Base-by-base conservation (phyloP, 2,888 invertebrate species). In the Synergus umbraculus region DNA sequence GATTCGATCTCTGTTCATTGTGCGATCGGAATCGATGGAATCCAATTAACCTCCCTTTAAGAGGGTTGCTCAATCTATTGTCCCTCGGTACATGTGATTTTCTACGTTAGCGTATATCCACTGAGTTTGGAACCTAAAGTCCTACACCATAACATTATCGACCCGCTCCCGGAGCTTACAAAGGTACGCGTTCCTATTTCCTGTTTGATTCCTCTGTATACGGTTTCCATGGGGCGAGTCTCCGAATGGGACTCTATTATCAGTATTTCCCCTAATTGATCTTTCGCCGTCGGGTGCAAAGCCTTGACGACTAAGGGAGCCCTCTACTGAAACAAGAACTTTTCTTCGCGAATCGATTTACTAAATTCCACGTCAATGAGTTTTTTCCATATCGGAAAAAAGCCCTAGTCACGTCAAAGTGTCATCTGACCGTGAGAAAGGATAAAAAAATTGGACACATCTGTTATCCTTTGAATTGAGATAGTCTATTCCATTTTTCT, bases 241-340 rank as follows among this genome's bases (percentile, higher is more conserved):
- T 79, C 67, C 84, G 81, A 86, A 86, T 81, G 85, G 81, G 87
- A 88, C 85, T 82, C 85, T 85, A 86, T 89, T 89, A 89, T 88
- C 88, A 83, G 84, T 83, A 89, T 89, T 88, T 88, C 86, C 85
- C 86, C 87, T 88, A 89, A 90, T 90, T 88, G 88, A 88, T 89
- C 88, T 88, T 85, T 83, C 83, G 80, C 80, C 77, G 43, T 79
- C 64, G 76, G 76, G 76, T 69, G 79, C 63, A 78, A 81, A 83
- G 76, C 76, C 76, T 60, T 76, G 76, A 49, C 76, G 64, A 69
- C 77, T 46, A 63, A 69, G 79, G 77, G 58, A 22, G 76, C 22
- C 37, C 43, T 41, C 46, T 76, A 41, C 29, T 73, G 73, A 54
- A 73, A 58, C 54, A 73, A 65, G 65, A 79, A 58, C 63, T 44